A percentile compares a stretch with the other conserved stretches of the same genome.
phyloP scores from a whole-genome alignment of 2,113 vertebrate species.

The Alethe castanea region DNA sequence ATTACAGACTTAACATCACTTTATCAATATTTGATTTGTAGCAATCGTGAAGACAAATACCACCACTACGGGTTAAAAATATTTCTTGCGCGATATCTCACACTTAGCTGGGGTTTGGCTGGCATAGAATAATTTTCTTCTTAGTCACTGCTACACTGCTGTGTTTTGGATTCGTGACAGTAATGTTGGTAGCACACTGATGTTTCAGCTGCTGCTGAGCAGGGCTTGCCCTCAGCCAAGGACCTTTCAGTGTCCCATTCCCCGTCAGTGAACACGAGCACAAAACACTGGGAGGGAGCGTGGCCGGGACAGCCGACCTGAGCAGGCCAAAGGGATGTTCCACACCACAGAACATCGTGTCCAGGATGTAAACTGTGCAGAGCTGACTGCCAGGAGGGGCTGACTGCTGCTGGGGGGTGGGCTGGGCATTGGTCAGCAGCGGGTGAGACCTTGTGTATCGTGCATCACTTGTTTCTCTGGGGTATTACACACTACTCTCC shows the following conservation, averaged over 20 bases:
- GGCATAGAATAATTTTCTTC: neutral
- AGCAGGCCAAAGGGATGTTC: neutral
- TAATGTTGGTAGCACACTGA: neutral
- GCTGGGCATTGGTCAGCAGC: neutral
- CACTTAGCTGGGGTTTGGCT: neutral
- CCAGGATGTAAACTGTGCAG: neutral
- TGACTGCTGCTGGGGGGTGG: neutral
- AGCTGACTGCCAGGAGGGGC: neutral
- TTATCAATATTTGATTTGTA: slow-evolving; percentile 30
- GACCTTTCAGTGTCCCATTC: neutral
- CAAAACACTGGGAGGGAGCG: neutral
- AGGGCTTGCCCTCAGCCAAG: neutral
- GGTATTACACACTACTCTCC: neutral
- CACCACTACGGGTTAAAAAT: neutral
- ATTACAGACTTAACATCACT: slow-evolving; percentile 10
- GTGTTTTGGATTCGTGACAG: neutral
- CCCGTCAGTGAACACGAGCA: rapidly evolving
- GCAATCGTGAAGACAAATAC: neutral
- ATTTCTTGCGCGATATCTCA: neutral
- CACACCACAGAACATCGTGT: neutral
- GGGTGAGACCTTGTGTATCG: neutral
- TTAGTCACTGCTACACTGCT: too few species aligned
- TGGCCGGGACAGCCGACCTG: neutral
- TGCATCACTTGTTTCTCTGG: neutral
- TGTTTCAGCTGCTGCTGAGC: neutral